A percentile compares a stretch with the other conserved stretches of the same genome.
These are phyloP conservation scores for Leptopilina clavipes DNA, from an alignment of 1,140 invertebrate genomes.

Conservation along the genomic window DNA sequence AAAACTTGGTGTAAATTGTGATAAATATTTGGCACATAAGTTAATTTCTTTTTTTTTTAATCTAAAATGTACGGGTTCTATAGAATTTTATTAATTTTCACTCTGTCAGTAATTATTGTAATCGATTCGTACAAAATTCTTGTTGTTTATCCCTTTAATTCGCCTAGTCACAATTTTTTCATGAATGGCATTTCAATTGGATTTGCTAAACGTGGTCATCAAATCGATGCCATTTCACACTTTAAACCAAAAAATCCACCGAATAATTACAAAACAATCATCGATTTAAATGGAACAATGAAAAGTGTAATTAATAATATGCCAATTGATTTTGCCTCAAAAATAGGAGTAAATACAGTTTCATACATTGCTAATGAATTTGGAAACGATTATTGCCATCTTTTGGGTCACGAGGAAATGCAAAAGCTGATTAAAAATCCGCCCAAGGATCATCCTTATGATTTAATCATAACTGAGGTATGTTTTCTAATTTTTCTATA, in stretches of 20 bases:
- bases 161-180: slow-evolving; percentile 77
- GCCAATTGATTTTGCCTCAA: slow-evolving; percentile 31
- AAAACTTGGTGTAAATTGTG: too few relatives aligned
- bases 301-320: slow-evolving; percentile 56
- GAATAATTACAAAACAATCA: slow-evolving; percentile 75
- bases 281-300: slow-evolving; percentile 18
- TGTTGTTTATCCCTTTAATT: slow-evolving; percentile 71
- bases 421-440: slow-evolving; percentile 46
- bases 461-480: slow-evolving; percentile 54
- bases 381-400: slow-evolving; percentile 50
- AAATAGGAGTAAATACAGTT: slow-evolving; percentile 19
- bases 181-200: slow-evolving; percentile 75
- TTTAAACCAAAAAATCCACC: slow-evolving; percentile 72
- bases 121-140: slow-evolving; percentile 56
- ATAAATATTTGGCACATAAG: too few relatives aligned
- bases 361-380: slow-evolving; percentile 36
- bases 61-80: neutral
- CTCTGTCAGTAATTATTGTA: neutral
- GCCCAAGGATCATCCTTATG: slow-evolving; percentile 50
- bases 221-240: slow-evolving; percentile 76
- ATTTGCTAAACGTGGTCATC: slow-evolving; percentile 76
- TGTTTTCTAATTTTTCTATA: too few relatives aligned
- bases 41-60: too few relatives aligned
- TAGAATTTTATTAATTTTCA: neutral
- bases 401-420: slow-evolving; percentile 44